A percentile compares a stretch with the other conserved stretches of the same genome.
Conservation (phyloP, 2,113 vertebrate species). For the Oreocharis arfaki region DNA sequence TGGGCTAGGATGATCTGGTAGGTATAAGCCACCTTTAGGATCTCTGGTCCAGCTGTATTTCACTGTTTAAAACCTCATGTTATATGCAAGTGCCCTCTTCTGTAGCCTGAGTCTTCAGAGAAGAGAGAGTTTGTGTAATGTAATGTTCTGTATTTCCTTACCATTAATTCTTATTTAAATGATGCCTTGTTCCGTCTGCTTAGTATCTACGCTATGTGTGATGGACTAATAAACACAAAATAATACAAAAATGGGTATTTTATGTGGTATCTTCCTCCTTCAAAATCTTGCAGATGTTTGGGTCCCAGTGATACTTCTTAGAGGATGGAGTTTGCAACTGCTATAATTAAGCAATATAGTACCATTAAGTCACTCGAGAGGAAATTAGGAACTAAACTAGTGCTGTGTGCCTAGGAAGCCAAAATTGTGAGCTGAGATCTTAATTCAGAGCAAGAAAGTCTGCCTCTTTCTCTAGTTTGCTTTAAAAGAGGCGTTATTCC, state of each 20-base stretch:
- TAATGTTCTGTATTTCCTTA: constrained; percentile 50
- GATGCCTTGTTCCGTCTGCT: constrained; percentile 49
- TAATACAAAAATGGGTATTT: constrained; percentile 68
- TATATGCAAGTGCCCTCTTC: constrained; percentile 6
- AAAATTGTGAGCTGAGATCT: constrained; percentile 75
- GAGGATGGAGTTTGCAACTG: constrained; percentile 71
- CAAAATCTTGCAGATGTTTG: constrained; percentile 77
- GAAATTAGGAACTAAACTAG: constrained; percentile 79
- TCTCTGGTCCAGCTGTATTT: background rate
- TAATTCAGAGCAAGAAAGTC: constrained; percentile 67
- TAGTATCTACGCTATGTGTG: constrained; percentile 53
- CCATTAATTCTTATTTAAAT: constrained; percentile 52
- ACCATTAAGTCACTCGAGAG: constrained; percentile 78
- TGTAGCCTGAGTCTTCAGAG: background rate
- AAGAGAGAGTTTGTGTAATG: constrained; percentile 25
- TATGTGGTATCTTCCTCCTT: constrained; percentile 65
- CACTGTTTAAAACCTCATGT: background rate
- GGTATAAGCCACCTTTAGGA: background rate
- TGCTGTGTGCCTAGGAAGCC: constrained; percentile 71
- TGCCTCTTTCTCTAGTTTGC: constrained; percentile 57
- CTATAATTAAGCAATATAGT: constrained; percentile 80
- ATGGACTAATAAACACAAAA: constrained; percentile 68
- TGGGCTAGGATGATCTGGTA: background rate
- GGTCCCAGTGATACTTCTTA: constrained; percentile 74
- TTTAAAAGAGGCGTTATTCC: constrained; percentile 66